Base-by-base conservation (phyloP, 2,797 vertebrate genomes). In the Dromococcyx pavoninus region DNA sequence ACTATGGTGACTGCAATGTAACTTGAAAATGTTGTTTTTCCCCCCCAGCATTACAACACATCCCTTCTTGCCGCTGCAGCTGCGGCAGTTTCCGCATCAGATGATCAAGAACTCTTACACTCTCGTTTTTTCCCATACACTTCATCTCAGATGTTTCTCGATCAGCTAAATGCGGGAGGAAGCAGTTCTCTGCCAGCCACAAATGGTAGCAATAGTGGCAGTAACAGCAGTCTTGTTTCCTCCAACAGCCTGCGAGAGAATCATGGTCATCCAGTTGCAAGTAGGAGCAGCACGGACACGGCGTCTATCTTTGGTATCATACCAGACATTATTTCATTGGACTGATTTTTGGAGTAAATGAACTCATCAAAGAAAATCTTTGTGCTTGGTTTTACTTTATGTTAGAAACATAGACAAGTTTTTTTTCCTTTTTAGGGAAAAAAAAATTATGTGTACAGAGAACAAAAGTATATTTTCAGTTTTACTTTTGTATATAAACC, bases 401-500 rank as follows among this genome's bases (percentile, higher is more conserved):
- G 97, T 97, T 97, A 98, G 97, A 97, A 96, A 98, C 96, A 97
- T 97, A 96, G 96, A 96, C 91, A 70, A 92, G 97, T 96, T 96
- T 92, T 97, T 97, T 97, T 95, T 81, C 66, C 96, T 98, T 98
- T 99, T 99, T 99, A 98, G 81, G 98, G 95, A 96, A 94, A 98
- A 97, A 97, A 96, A 98, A 98, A 97, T 98, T 97, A 98, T 95
- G 95, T 99, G 99, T 99, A 99, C 98, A 99, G 99, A 99, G 99
- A 99, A 99, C 98, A 99, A 99, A 98, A 99, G 99, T 99, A 98
- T 99, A 99, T 99, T 99, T 99, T 99, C 99, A 99, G 98, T 99
- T 99, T 99, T 99, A 99, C 98, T 99, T 99, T 99, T 99, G 98
- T 99, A 99, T 98, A 99, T 99, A 99, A 99, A 99, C 98, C 98